phyloP scores from a whole-genome alignment of 30 jellyfish, hydroid and myxozoan species.

The Hydractinia echinata region DNA sequence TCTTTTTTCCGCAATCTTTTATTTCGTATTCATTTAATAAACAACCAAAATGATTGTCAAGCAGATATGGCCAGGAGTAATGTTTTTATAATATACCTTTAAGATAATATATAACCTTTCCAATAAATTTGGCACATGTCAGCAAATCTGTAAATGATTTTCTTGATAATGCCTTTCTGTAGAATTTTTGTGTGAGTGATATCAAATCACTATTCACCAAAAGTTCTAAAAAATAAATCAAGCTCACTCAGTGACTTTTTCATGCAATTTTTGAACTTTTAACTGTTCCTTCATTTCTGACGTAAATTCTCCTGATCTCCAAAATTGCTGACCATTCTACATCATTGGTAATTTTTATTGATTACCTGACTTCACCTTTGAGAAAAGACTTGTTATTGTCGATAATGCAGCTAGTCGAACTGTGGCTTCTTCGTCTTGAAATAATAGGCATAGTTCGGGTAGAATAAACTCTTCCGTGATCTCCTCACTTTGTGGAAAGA shows the following conservation, averaged over 20 bases:
- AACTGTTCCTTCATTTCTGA: too few species aligned
- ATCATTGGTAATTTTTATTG: too few species aligned
- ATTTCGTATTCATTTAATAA: too few species aligned
- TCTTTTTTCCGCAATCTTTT: too few species aligned
- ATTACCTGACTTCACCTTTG: constrained; percentile 12
- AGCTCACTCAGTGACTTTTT: not conserved
- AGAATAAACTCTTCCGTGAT: constrained; percentile 47
- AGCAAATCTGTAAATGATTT: constrained; percentile 46
- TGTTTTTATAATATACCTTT: constrained; percentile 47
- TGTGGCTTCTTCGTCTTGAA: constrained; percentile 65
- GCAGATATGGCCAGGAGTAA: too few species aligned
- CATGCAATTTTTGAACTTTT: too few species aligned
- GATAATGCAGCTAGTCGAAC: constrained; percentile 78
- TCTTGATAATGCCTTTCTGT: constrained; percentile 44
- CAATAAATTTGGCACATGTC: constrained; percentile 59
- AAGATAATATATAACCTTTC: constrained; percentile 48
- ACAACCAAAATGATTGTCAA: too few species aligned
- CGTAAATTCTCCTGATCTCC: too few species aligned
- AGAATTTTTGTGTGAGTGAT: constrained; percentile 37
- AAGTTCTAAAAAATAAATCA: not conserved
- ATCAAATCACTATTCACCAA: not conserved
- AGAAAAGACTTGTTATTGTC: constrained; percentile 52
- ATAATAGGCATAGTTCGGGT: constrained; percentile 63
- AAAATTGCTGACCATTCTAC: too few species aligned
- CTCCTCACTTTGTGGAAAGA: constrained; percentile 30